Base-by-base conservation (phyloP, 2,888 invertebrate genomes). In the Leptarthrus brevirostris region DNA sequence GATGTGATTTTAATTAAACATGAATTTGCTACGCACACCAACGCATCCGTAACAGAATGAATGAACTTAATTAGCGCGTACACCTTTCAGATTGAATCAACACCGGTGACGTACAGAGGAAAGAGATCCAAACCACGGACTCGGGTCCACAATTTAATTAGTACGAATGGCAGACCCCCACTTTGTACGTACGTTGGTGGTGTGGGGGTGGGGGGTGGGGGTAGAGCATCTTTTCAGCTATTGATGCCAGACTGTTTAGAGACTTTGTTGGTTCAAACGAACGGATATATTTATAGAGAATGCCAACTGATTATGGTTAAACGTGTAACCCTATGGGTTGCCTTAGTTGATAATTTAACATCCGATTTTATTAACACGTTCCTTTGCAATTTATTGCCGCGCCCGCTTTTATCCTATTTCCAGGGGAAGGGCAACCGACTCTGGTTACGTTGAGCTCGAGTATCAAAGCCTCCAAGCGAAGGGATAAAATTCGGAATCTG, bases 301-400 rank as follows among this genome's bases (percentile, higher is more conserved):
- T 34, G 52, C 52, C 24, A 2, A 12, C 69, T 52, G 52, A 69
- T 69, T 69, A 69, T 30, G 69, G 52, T 69, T 26, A 52, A 18
- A 52, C 52, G 49, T 66, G 66, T 26, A 66, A 26, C 47, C 47
- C 44, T 53, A 10, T 22, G 20, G 22, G 18, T 24, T 18, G 66
- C 47, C 26, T 47, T 36, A 49, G 47, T 69, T 30, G 69, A 69
- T 69, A 69, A 69, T 69, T 69, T 69, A 69, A 52, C 69, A 69
- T 69, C 52, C 49, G 69, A 69, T 69, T 69, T 69, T 69, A 69
- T 69, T 69, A 69, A 69, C 69, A 69, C 69, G 69, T 69, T 69
- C 52, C 69, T 69, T 52, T 69, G 69, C 52, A 69, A 69, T 69
- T 69, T 69, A 69, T 69, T 34, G 52, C 34, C 10, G 49, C 30